These are phyloP conservation scores for Ectemnius cavifrons DNA, from an alignment of 2,888 invertebrate genomes.

Conservation along the genomic window DNA sequence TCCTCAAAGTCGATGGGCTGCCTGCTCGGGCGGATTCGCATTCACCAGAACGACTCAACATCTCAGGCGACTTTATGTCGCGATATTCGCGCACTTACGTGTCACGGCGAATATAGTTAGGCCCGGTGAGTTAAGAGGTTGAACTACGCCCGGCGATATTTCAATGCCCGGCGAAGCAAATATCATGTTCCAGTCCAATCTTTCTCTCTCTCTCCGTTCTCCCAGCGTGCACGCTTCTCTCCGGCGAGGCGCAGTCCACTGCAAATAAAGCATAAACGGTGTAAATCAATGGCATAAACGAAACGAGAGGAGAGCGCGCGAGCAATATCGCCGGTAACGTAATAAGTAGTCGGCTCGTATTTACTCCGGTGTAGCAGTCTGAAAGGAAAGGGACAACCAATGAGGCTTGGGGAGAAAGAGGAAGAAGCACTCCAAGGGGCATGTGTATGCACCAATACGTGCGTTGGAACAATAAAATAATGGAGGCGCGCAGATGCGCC, in stretches of 20 bases:
- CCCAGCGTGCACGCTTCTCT: constrained; percentile 1
- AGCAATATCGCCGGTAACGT: constrained; percentile 46
- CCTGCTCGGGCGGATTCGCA: constrained; percentile 6
- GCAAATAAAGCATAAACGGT: constrained; percentile 47
- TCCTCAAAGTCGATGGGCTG: constrained; percentile 26
- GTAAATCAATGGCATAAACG: constrained; percentile 50
- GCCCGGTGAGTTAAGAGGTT: constrained; percentile 48
- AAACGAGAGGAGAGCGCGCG: constrained; percentile 41
- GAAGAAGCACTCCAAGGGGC: not conserved
- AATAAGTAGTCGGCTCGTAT: constrained; percentile 54
- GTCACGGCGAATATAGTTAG: constrained; percentile 49
- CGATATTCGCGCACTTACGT: constrained; percentile 28
- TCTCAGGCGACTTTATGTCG: constrained; percentile 39
- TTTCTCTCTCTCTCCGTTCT: not conserved
- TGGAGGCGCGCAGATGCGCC: not conserved
- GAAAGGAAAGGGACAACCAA: constrained; percentile 24
- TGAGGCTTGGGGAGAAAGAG: constrained; percentile 24
- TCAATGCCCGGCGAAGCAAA: constrained; percentile 48
- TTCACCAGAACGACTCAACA: constrained; percentile 4
- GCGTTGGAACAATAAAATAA: not conserved
- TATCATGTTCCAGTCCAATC: constrained; percentile 52
- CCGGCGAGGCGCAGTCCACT: constrained; percentile 5
- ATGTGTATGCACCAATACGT: not conserved
- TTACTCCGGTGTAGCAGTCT: constrained; percentile 20
- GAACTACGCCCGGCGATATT: constrained; percentile 49